A percentile compares a stretch with the other conserved stretches of the same genome.
These are phyloP conservation scores for Psilopogon haemacephalus DNA, from an alignment of 2,113 vertebrate species.

Conservation along the genomic window DNA sequence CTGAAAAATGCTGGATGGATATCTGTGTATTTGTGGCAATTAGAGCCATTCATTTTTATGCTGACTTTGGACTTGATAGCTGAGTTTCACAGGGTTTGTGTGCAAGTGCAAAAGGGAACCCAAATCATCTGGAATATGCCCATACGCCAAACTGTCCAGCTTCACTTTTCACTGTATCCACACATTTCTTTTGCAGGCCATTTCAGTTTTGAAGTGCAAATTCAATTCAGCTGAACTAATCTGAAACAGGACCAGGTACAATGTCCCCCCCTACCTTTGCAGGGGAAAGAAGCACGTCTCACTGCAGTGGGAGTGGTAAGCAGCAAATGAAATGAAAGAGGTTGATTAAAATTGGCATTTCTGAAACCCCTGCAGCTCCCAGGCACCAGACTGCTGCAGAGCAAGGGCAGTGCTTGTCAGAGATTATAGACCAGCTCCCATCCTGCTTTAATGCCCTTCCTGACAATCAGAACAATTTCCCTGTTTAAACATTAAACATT, in stretches of 20 bases:
- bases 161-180: background rate
- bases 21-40: background rate
- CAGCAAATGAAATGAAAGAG: background rate
- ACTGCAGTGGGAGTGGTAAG: background rate
- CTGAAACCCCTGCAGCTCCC: background rate
- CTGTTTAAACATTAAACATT: slow-evolving; percentile 60
- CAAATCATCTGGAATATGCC: background rate
- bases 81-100: background rate
- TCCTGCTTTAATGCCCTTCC: slow-evolving; percentile 31
- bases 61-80: background rate
- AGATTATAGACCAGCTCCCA: background rate
- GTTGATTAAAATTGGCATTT: slow-evolving; percentile 52
- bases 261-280: background rate
- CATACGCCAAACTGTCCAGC: accelerated
- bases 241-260: background rate
- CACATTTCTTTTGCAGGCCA: background rate
- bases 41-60: background rate
- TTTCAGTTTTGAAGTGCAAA: background rate
- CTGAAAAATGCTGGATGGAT: background rate
- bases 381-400: background rate
- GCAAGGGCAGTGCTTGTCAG: slow-evolving; percentile 1
- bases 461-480: slow-evolving; percentile 44
- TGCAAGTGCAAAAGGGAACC: background rate
- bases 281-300: background rate
- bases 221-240: background rate